Base-by-base conservation (phyloP, 2,888 invertebrate species). In the Caenorhabditis sp. region DNA sequence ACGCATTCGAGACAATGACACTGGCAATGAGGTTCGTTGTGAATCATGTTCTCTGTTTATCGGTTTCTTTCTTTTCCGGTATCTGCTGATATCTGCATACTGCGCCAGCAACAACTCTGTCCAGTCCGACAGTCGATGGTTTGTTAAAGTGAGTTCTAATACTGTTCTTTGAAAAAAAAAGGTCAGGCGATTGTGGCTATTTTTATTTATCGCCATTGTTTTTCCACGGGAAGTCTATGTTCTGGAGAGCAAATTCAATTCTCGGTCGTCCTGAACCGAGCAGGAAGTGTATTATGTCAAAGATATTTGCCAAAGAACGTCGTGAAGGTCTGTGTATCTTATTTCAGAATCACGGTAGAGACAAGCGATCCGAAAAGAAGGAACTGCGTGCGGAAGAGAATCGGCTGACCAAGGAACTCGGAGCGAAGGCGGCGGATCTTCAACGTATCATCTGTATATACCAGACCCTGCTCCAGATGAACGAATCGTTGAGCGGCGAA, bases 101-200 rank as follows among this genome's bases (percentile, higher is more conserved):
- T 82, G 82, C 64, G 82, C 82, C 53, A 82, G 82, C 51, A 78
- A 82, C 58, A 82, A 82, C 62, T 44, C 82, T 1, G 24, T 28
- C 9, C 44, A 53, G 22, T 44, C 82, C 3, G 82, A 82, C 15
- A 51, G 68, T n/a, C 62, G 78, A 15, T 82, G 37, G 26, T 82
- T 82, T 44, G 78, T 56, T 0, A 82, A 82, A 51, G 82, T 82
- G 50, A 26, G 71, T 50, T 47, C 32, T n/a, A n/a, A n/a, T n/a
- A n/a, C n/a, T n/a, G n/a, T n/a, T n/a, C n/a, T n/a, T n/a, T n/a
- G n/a, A n/a, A n/a, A n/a, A n/a, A n/a, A n/a, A n/a, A n/a, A n/a
- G n/a, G n/a, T n/a, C n/a, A n/a, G n/a, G n/a, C n/a, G n/a, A n/a
- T n/a, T 56, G 40, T 58, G 18, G 6, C 28, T 18, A n/a, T n/a